Evolutionary conservation across 2,888 invertebrate species (phyloP).

Genomic region (Sturmia bella): DNA sequence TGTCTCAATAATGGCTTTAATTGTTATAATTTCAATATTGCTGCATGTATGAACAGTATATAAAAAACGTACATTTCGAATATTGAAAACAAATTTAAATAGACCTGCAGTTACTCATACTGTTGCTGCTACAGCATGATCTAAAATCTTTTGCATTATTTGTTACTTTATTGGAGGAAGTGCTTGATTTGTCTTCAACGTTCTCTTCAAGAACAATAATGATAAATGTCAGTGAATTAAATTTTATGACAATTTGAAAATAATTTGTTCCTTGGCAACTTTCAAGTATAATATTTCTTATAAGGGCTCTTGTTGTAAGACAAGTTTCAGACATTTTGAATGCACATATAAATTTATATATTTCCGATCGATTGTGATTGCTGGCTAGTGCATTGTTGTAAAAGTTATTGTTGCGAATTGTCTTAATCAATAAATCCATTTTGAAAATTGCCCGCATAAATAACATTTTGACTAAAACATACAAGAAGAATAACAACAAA

Average conservation of each 20-base stretch:
- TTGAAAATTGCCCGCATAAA: slow-evolving; percentile 71
- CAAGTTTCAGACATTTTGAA: not conserved
- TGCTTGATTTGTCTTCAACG: slow-evolving; percentile 53
- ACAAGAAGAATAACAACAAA: slow-evolving; percentile 9
- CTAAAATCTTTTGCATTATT: not conserved
- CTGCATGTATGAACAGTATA: too few relatives aligned
- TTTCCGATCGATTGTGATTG: slow-evolving; percentile 6
- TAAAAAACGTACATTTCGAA: too few relatives aligned
- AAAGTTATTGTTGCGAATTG: slow-evolving; percentile 62
- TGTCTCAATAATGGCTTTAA: too few relatives aligned
- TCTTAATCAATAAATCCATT: slow-evolving; percentile 72
- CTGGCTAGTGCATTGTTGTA: slow-evolving; percentile 5
- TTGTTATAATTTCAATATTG: too few relatives aligned
- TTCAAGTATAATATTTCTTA: slow-evolving; percentile 46
- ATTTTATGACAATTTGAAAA: slow-evolving; percentile 70
- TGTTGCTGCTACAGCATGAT: too few relatives aligned
- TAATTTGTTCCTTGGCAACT: slow-evolving; percentile 65
- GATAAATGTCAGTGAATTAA: slow-evolving; percentile 67
- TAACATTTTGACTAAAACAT: slow-evolving; percentile 64
- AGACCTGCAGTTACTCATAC: too few relatives aligned
- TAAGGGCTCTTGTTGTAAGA: slow-evolving; percentile 49
- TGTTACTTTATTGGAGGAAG: slow-evolving; percentile 33
- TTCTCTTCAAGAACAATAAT: slow-evolving; percentile 57
- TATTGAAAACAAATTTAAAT: too few relatives aligned
- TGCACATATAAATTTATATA: not conserved